phyloP scores from a whole-genome alignment of 2,113 vertebrate genomes.

The Stercorarius parasiticus region DNA sequence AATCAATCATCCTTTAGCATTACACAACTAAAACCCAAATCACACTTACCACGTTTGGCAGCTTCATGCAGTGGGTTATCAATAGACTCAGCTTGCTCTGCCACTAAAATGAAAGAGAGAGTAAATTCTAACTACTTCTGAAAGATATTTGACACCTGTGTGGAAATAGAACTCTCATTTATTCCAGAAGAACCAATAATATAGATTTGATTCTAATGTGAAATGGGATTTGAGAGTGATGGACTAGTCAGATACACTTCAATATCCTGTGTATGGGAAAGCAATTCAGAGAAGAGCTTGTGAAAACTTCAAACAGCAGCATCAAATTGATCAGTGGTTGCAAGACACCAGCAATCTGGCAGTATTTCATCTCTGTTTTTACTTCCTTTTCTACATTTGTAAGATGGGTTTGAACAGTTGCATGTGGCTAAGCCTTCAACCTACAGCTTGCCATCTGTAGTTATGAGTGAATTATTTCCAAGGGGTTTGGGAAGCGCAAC shows the following conservation, averaged over 20 bases:
- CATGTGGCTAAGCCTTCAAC: background rate
- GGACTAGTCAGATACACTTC: background rate
- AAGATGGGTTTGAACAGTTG: background rate
- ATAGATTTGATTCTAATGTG: background rate
- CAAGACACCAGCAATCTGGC: background rate
- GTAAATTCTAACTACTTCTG: constrained; percentile 1
- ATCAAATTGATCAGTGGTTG: background rate
- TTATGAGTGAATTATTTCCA: background rate
- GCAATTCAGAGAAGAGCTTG: background rate
- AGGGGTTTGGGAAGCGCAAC: background rate
- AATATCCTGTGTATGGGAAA: background rate
- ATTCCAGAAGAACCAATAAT: background rate
- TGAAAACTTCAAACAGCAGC: background rate
- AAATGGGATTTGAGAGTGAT: background rate
- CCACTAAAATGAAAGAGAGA: constrained; percentile 80
- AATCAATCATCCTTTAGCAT: background rate
- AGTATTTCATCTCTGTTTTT: background rate
- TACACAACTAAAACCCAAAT: background rate
- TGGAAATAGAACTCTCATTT: background rate
- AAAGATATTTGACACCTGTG: background rate
- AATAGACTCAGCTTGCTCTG: constrained; percentile 93
- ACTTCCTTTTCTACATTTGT: background rate
- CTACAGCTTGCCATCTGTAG: background rate
- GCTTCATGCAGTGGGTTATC: constrained; percentile 98
- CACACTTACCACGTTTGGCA: constrained; percentile 89